Evolutionary conservation across 2,888 invertebrate genomes (phyloP), one percentile per base, ranked within the genome.

Genomic region (Hypsopygia costalis): DNA sequence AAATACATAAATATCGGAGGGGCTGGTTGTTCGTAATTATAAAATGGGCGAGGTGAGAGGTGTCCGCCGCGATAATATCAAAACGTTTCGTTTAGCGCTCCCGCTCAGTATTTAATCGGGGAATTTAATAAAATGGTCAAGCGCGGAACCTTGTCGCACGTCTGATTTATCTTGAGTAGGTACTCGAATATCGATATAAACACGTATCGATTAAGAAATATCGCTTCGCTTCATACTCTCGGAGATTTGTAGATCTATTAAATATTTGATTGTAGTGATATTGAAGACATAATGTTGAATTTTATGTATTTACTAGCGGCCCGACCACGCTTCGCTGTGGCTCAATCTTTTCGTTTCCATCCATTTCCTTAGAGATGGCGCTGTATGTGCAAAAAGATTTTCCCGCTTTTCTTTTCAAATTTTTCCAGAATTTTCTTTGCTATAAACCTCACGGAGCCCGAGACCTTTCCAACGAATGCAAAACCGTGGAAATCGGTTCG

Each of bases 61-160:
- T 81, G 81, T 74, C 75, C 78, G 75, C 71, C 72, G 67, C 70
- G 83, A 83, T 83, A 76, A 62, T 70, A 81, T 83, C 82, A 67
- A 62, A 57, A 69, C 68, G 69, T 74, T 70, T 70, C 67, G 63
- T 68, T 71, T 69, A 68, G 4, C 16, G 16, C 68, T 62, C 68
- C 69, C 71, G 67, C 58, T 67, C 65, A 69, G 62, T 69, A 69
- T 79, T 80, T 79, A 73, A 77, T 75, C 75, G 69, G 33, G 61
- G 73, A 80, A 81, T 82, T 81, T 76, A 80, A 80, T 83, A 80
- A 79, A 79, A 76, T 63, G 68, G 64, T 70, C 68, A 65, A 65
- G 52, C 51, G n/a, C 46, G 51, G 58, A 46, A 51, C 52, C 52
- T 52, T 53, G 51, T 51, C 36, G 48, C n/a, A n/a, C 47, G 50